Evolutionary conservation across 1,140 invertebrate species (phyloP), one percentile per base, ranked within the genome.

Genomic region (Mizuhopecten yessoensis): DNA sequence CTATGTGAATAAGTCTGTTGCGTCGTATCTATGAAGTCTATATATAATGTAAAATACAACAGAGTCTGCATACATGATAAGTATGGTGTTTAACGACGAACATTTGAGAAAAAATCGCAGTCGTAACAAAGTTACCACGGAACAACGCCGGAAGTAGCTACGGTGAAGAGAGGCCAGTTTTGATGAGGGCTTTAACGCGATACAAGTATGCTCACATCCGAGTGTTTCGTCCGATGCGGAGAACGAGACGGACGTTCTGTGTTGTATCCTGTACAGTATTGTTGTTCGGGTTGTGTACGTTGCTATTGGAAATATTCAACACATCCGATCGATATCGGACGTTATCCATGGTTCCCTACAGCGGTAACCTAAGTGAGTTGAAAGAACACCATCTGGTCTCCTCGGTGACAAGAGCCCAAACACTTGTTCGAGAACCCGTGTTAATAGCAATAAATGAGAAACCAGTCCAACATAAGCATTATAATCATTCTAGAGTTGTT

Each of bases 171-270:
- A 49, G 45, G 57, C 7, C n/a, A 75, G 23, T n/a, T 75, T 75
- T 75, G 57, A 75, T 75, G 57, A 75, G 57, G 57, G 57, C 29
- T 75, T 75, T 75, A 75, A 75, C 57, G 5, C 15, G 57, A 7
- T 75, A 75, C 57, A 75, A 75, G 57, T 75, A 75, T 75, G 57
- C 29, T 75, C 57, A 75, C 5, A 75, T 75, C 57, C 57, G 57
- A n/a, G 57, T 75, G 57, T 75, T 75, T 29, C 57, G 57, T 75
- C 57, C 57, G 57, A 29, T 75, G 29, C 57, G 57, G n/a, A 75
- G 57, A 75, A 75, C 57, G 0, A 75, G 57, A 75, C 57, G 57
- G 23, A 75, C 57, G 57, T 75, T 75, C 57, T 75, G 57, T 29
- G 23, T 75, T 11, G 57, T 75, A 0, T 75, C 29, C n/a, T 75